Conservation (phyloP, 2,113 vertebrate species). For the Chionis minor region DNA sequence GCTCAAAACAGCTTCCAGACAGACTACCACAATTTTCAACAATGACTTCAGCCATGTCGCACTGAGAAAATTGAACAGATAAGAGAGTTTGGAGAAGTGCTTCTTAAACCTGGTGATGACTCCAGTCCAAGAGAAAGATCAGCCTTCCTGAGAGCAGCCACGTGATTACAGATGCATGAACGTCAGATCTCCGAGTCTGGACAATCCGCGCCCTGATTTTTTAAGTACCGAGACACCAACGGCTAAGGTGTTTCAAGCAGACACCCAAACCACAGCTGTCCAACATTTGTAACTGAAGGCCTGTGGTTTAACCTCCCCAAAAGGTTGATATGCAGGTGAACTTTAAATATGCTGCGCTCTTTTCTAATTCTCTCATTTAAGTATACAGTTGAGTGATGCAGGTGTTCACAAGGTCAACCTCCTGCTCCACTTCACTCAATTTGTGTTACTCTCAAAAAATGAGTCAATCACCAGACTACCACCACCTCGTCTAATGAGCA, state of each 20-base stretch:
- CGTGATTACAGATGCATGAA: accelerated
- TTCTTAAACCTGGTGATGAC: background rate
- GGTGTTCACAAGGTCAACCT: background rate
- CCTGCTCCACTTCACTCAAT: background rate
- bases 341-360: background rate
- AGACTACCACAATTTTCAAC: background rate
- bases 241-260: background rate
- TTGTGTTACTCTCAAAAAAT: background rate
- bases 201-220: background rate
- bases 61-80: background rate
- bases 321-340: background rate
- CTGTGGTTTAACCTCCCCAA: background rate
- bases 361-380: background rate
- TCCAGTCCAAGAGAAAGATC: background rate
- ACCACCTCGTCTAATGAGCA: background rate
- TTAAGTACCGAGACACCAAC: background rate
- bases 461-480: background rate
- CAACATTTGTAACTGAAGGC: background rate
- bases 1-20: background rate
- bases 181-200: background rate
- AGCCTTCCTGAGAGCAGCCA: background rate
- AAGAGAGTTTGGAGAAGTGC: background rate
- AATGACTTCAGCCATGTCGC: background rate
- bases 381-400: background rate
- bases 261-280: background rate